These are phyloP conservation scores for Oceanodroma leucorhoa DNA, from an alignment of 2,797 vertebrate genomes.

Conservation along the genomic window DNA sequence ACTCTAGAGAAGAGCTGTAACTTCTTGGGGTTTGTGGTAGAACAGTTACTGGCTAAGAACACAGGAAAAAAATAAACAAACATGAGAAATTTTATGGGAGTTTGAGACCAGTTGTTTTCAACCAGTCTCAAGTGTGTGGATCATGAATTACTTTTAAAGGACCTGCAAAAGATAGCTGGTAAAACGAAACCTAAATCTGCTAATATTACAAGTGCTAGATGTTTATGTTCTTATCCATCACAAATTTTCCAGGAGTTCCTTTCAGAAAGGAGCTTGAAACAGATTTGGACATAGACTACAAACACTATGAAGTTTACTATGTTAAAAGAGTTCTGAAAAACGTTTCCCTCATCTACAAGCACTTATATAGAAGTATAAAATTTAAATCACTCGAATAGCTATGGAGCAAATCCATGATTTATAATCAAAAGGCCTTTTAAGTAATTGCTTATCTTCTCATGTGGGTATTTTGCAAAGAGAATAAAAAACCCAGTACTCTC, in stretches of 20 bases:
- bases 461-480: neutral
- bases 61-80: rapidly evolving
- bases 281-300: neutral
- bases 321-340: neutral
- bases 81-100: neutral
- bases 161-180: neutral
- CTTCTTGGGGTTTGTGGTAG: neutral
- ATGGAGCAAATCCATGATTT: neutral
- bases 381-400: neutral
- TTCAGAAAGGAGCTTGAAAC: neutral
- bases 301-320: neutral
- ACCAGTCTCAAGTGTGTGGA: neutral
- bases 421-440: neutral
- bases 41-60: neutral
- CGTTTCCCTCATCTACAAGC: neutral
- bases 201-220: neutral
- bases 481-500: neutral
- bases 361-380: neutral
- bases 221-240: neutral
- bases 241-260: neutral
- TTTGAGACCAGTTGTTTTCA: neutral
- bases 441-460: neutral
- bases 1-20: neutral
- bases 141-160: neutral
- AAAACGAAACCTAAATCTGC: neutral